Conservation (phyloP, 2,888 invertebrate species). For the Anthrax anthrax region DNA sequence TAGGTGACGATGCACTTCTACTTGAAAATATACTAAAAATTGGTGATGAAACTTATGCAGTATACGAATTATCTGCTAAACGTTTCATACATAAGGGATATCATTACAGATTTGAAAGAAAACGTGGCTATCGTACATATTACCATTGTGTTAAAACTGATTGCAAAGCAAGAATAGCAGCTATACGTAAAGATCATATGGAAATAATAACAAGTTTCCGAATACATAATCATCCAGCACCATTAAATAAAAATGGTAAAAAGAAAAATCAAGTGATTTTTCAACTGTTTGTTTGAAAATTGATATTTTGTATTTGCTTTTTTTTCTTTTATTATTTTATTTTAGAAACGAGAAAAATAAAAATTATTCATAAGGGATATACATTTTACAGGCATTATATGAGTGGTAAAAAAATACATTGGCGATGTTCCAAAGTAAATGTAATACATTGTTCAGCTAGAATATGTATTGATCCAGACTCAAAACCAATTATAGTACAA, state of each 20-base stretch:
- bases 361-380: slow-evolving; percentile 8
- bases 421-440: slow-evolving; percentile 9
- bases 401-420: slow-evolving; percentile 5
- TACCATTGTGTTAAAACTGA: slow-evolving; percentile 4
- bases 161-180: slow-evolving; percentile 9
- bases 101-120: slow-evolving; percentile 7
- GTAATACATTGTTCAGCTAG: slow-evolving; percentile 8
- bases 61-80: slow-evolving; percentile 2
- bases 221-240: slow-evolving; percentile 9
- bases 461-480: slow-evolving; percentile 2
- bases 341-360: slow-evolving; percentile 2
- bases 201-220: slow-evolving; percentile 1
- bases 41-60: slow-evolving; percentile 5
- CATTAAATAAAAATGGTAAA: neutral
- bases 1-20: too few relatives aligned
- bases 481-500: slow-evolving; percentile 1
- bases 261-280: too few relatives aligned
- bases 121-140: slow-evolving; percentile 7
- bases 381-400: slow-evolving; percentile 10
- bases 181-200: neutral
- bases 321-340: neutral
- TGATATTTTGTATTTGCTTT: too few relatives aligned
- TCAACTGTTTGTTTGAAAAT: too few relatives aligned
- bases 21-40: slow-evolving; percentile 3
- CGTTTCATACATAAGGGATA: slow-evolving; percentile 4